Conservation (phyloP, 2,888 invertebrate genomes). For the Protophormia terraenovae region DNA sequence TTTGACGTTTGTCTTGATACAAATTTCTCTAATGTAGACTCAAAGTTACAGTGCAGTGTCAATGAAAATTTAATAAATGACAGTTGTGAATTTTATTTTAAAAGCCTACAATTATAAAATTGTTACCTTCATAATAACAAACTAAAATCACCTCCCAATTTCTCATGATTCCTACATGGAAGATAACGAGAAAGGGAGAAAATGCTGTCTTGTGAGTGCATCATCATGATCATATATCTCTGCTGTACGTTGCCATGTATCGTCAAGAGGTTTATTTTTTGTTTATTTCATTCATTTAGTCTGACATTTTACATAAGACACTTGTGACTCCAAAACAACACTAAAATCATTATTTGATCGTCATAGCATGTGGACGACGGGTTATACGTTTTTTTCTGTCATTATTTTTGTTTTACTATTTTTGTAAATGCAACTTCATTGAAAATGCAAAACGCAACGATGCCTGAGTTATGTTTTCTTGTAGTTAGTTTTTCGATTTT, state of each 20-base stretch:
- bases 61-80: no score
- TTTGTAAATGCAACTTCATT: constrained; percentile 4
- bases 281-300: not conserved
- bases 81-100: no score
- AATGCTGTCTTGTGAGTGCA: not conserved
- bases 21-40: no score
- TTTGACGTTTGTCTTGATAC: no score
- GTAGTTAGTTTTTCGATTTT: not conserved
- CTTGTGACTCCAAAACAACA: constrained; percentile 40
- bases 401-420: not conserved
- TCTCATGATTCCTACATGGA: not conserved
- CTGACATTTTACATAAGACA: constrained; percentile 54
- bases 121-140: not conserved
- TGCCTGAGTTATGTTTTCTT: constrained; percentile 17
- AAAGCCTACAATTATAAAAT: no score
- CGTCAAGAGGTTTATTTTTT: not conserved
- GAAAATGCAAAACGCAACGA: constrained; percentile 20
- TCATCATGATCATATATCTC: not conserved
- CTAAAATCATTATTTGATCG: constrained; percentile 22
- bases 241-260: not conserved
- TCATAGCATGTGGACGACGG: constrained; percentile 15
- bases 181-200: constrained; percentile 23
- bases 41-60: no score
- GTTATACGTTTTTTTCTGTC: not conserved
- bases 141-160: not conserved